Conservation (phyloP, 2,797 vertebrate genomes). For the Typhlichthys subterraneus region DNA sequence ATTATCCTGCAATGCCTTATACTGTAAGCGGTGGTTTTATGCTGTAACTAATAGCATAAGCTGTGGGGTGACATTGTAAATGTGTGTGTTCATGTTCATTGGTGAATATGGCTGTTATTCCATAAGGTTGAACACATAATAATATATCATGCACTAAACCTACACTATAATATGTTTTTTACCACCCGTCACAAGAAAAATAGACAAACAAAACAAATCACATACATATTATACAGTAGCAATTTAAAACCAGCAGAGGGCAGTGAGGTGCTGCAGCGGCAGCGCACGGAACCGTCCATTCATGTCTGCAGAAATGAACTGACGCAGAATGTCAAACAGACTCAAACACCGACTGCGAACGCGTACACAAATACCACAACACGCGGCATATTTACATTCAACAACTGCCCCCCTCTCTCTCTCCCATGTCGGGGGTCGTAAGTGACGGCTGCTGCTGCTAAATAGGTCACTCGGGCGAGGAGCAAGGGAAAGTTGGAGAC, state of each 20-base stretch:
- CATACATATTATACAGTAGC: too few species aligned
- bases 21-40: too few species aligned
- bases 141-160: too few species aligned
- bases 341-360: slow-evolving; percentile 20
- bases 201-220: too few species aligned
- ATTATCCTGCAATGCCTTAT: too few species aligned
- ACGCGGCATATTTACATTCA: not conserved
- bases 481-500: slow-evolving; percentile 44
- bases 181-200: too few species aligned
- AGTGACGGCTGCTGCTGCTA: slow-evolving; percentile 53
- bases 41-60: too few species aligned
- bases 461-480: slow-evolving; percentile 76
- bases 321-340: slow-evolving; percentile 26
- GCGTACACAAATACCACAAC: slow-evolving; percentile 23
- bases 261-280: slow-evolving; percentile 24
- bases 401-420: slow-evolving; percentile 25
- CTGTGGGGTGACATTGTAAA: too few species aligned
- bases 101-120: too few species aligned
- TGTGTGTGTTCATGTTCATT: too few species aligned
- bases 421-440: slow-evolving; percentile 44
- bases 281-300: slow-evolving; percentile 19
- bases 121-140: too few species aligned
- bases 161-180: too few species aligned
- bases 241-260: slow-evolving; percentile 60
- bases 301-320: slow-evolving; percentile 31